Conservation (phyloP, 2,888 invertebrate genomes). For the Aphodius granarius region DNA sequence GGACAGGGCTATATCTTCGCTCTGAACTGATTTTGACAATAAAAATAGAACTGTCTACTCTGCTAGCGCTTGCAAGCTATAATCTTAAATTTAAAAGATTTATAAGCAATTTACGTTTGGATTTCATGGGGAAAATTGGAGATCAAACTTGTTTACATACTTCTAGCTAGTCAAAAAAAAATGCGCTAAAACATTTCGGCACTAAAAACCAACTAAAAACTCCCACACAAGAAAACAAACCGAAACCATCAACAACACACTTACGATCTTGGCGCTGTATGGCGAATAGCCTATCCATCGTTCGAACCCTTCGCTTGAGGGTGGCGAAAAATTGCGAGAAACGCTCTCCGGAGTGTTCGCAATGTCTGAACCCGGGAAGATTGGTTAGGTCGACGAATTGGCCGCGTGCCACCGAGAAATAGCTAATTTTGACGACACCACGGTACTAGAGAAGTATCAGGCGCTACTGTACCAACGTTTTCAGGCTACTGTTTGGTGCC, state of each 20-base stretch:
- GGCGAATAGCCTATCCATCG: slow-evolving; percentile 34
- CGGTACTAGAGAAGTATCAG: no score
- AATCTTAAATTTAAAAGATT: neutral
- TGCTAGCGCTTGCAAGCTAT: no score
- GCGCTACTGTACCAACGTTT: no score
- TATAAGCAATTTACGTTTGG: no score
- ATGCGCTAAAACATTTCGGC: neutral
- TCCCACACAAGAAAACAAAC: slow-evolving; percentile 5
- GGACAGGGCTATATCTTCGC: neutral
- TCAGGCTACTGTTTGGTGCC: neutral
- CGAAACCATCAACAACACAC: slow-evolving; percentile 26
- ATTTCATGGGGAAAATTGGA: no score
- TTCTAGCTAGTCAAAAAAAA: neutral
- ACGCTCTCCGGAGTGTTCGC: neutral
- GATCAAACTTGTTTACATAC: no score
- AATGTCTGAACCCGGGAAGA: neutral
- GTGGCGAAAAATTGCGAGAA: neutral
- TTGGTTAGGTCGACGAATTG: slow-evolving; percentile 32
- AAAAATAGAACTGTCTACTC: neutral
- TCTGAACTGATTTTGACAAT: neutral
- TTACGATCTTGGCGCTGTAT: slow-evolving; percentile 41
- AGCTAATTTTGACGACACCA: slow-evolving; percentile 36
- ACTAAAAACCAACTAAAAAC: slow-evolving; percentile 10
- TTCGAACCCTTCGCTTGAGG: neutral
- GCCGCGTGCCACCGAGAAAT: slow-evolving; percentile 36